phyloP scores from a whole-genome alignment of 2,888 invertebrate species.

The Papilio demoleus region DNA sequence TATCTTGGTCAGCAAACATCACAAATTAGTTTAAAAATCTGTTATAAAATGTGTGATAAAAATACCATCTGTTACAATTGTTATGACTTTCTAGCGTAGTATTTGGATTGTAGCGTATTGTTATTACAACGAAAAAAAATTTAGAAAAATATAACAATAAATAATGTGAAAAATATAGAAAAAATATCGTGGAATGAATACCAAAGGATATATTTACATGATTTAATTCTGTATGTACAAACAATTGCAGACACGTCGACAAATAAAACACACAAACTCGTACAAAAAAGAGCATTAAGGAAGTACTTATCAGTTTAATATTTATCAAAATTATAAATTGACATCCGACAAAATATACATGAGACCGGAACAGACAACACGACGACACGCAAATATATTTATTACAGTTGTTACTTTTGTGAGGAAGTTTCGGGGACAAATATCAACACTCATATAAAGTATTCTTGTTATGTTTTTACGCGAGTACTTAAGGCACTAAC shows the following conservation, averaged over 20 bases:
- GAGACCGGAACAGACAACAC: not conserved
- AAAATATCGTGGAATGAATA: conserved; percentile 39
- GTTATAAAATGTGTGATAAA: conserved; percentile 11
- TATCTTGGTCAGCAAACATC: conserved; percentile 11
- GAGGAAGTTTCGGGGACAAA: not conserved
- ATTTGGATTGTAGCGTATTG: conserved; percentile 35
- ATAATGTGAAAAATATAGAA: conserved; percentile 24
- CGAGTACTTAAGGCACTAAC: conserved; percentile 20
- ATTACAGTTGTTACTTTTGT: not conserved
- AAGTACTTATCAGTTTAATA: conserved; percentile 15
- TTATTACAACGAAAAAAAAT: conserved; percentile 1
- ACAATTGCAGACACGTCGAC: not conserved
- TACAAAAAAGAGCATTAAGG: conserved; percentile 7
- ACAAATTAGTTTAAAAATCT: conserved; percentile 23
- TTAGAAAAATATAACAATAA: conserved; percentile 34
- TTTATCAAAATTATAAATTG: conserved; percentile 23
- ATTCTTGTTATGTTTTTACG: not conserved
- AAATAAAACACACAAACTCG: conserved; percentile 24
- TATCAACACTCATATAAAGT: not conserved
- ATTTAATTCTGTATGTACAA: conserved; percentile 32
- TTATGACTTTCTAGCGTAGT: conserved; percentile 37
- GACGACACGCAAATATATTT: not conserved
- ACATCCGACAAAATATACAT: conserved; percentile 18
- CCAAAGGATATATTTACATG: conserved; percentile 36
- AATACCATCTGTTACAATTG: not conserved